phyloP scores from a whole-genome alignment of 37 sponge, comb jelly and placozoan species.

The Axinella damicornis region DNA sequence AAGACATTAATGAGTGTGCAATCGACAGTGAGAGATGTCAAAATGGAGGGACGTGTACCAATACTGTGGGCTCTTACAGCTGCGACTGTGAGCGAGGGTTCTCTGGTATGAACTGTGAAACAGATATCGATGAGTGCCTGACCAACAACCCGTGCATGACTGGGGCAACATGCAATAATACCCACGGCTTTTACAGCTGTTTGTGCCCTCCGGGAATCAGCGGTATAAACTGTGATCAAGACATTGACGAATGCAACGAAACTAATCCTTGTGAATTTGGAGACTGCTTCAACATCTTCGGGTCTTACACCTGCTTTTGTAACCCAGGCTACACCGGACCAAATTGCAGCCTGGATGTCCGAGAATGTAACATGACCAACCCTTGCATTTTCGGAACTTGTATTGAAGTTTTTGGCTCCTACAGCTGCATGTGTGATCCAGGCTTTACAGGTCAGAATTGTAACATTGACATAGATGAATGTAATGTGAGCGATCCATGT shows the following conservation, averaged over 20 bases:
- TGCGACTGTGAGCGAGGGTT: conserved; percentile 65
- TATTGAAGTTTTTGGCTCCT: conserved; percentile 1
- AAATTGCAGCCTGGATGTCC: conserved; percentile 19
- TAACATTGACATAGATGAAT: conserved; percentile 44
- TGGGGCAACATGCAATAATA: conserved; percentile 53
- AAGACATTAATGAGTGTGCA: conserved; percentile 19
- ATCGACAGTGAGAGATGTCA: conserved; percentile 6
- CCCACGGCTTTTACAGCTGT: conserved; percentile 40
- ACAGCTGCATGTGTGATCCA: conserved; percentile 56
- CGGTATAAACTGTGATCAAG: conserved; percentile 34
- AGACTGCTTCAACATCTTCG: conserved; percentile 33
- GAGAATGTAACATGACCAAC: conserved; percentile 17
- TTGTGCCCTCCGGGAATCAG: conserved; percentile 16
- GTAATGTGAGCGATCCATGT: conserved; percentile 13
- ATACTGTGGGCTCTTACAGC: conserved; percentile 9
- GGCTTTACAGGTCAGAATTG: conserved; percentile 64
- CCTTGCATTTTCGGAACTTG: conserved; percentile 39
- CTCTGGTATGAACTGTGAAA: conserved; percentile 57
- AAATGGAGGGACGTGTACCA: conserved; percentile 69
- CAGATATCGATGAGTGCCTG: conserved; percentile 46
- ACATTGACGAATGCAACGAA: conserved; percentile 27
- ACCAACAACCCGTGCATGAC: conserved; percentile 7
- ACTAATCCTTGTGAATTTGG: conserved; percentile 34
- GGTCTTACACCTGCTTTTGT: conserved; percentile 51
- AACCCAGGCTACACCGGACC: conserved; percentile 35